These are phyloP conservation scores for Beroe forskalii DNA, from an alignment of 37 sponge, comb jelly and placozoan species.

Conservation along the genomic window DNA sequence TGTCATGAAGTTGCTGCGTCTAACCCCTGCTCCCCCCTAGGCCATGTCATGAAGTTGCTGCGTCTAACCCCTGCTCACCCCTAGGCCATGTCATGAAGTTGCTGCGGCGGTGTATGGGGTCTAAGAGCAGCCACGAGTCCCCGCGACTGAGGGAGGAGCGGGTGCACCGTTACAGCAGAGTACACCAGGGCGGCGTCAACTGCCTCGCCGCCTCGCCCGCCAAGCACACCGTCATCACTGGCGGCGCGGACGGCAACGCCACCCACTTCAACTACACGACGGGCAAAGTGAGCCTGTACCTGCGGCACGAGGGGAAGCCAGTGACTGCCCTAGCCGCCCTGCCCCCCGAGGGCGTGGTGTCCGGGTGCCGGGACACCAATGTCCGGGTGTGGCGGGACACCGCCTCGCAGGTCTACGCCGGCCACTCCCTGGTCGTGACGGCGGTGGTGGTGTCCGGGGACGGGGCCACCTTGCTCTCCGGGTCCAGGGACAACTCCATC, in stretches of 20 bases:
- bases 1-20: too few relatives aligned
- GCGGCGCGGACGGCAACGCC: conserved; percentile 47
- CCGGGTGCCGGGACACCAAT: conserved; percentile 36
- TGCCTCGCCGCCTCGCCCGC: neutral
- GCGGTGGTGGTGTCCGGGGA: conserved; percentile 32
- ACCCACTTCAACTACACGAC: conserved; percentile 53
- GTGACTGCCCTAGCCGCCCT: neutral
- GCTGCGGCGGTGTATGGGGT: conserved; percentile 15
- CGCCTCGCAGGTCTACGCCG: neutral
- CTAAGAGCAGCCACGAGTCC: conserved; percentile 45
- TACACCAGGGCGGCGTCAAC: conserved; percentile 54
- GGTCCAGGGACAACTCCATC: conserved; percentile 58
- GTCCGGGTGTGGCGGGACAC: conserved; percentile 15
- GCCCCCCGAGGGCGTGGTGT: neutral
- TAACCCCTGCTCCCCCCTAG: too few relatives aligned
- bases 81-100: too few relatives aligned
- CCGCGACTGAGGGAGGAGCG: neutral
- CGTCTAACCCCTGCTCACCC: too few relatives aligned
- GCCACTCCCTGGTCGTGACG: conserved; percentile 44
- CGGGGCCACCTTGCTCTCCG: neutral
- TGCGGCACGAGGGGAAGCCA: conserved; percentile 51
- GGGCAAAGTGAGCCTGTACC: conserved; percentile 17
- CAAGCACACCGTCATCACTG: conserved; percentile 7
- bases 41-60: too few relatives aligned
- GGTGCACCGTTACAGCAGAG: conserved; percentile 48